Conservation (phyloP, 1,140 invertebrate genomes). For the Scaptomyza montana region DNA sequence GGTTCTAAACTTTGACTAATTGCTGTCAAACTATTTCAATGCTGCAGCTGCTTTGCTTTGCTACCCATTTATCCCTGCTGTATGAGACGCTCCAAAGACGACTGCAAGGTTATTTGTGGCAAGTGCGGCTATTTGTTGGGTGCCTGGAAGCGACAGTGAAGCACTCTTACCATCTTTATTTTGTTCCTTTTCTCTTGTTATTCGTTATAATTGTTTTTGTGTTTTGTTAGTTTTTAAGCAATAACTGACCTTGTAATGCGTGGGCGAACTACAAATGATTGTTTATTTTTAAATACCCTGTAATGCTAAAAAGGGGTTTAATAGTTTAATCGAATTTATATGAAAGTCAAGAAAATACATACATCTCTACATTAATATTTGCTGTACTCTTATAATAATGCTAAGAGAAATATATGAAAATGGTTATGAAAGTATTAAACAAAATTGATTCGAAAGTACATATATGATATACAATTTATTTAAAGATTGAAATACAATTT, state of each 20-base stretch:
- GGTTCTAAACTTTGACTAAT: background rate
- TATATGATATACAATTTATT: too few species aligned
- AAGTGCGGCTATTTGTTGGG: constrained; percentile 76
- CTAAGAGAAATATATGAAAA: too few species aligned
- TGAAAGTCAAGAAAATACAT: too few species aligned
- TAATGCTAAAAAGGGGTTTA: background rate
- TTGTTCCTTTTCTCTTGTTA: constrained; percentile 22
- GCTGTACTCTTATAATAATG: too few species aligned
- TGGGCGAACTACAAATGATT: constrained; percentile 9
- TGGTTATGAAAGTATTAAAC: too few species aligned
- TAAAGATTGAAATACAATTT: too few species aligned
- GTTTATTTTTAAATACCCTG: constrained; percentile 9
- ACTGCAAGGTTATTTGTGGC: constrained; percentile 76
- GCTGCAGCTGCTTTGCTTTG: constrained; percentile 66
- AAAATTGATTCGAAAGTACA: too few species aligned
- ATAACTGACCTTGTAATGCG: constrained; percentile 38
- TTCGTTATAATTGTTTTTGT: constrained; percentile 19
- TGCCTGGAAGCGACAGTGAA: constrained; percentile 71
- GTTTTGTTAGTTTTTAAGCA: constrained; percentile 34
- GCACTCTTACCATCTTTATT: constrained; percentile 10
- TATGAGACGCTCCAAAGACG: constrained; percentile 55
- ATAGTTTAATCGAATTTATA: background rate
- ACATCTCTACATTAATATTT: too few species aligned
- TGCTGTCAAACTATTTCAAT: background rate
- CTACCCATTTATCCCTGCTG: constrained; percentile 76